Percentiles rank a stretch among this genome's conserved stretches.
Conservation (phyloP, 2,113 vertebrate species). For the Columbina picui region DNA sequence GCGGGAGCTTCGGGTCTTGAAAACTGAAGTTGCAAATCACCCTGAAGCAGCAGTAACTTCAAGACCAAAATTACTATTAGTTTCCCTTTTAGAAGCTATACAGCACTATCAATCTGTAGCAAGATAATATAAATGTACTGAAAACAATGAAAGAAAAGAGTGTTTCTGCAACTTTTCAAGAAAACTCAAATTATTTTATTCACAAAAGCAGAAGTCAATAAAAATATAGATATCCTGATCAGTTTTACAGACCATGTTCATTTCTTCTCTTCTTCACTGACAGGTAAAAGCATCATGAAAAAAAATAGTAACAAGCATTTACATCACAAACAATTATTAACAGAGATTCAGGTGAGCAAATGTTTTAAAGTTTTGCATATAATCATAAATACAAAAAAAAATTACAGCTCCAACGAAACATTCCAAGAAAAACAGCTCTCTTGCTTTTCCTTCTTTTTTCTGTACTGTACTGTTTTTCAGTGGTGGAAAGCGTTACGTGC, state of each 20-base stretch:
- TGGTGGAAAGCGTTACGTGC: neutral
- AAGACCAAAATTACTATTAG: neutral
- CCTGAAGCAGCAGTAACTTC: neutral
- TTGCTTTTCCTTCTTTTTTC: neutral
- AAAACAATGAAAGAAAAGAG: neutral
- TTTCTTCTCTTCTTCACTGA: conserved; percentile 46
- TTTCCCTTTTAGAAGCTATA: neutral
- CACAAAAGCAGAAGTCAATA: conserved; percentile 68
- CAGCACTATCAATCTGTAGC: neutral
- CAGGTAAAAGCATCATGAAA: conserved; percentile 35
- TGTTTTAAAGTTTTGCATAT: conserved; percentile 28
- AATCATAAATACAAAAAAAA: conserved; percentile 2
- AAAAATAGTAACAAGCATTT: conserved; percentile 37
- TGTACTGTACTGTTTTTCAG: neutral
- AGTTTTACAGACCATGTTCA: conserved; percentile 36
- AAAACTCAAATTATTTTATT: conserved; percentile 68
- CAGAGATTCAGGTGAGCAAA: conserved; percentile 24
- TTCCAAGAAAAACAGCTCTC: neutral
- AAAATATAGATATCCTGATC: conserved; percentile 69
- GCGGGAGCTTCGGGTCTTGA: neutral
- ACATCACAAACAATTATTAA: conserved; percentile 45
- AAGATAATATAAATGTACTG: neutral
- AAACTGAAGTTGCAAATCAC: neutral
- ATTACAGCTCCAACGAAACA: neutral
- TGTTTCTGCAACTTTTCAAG: conserved; percentile 26